A percentile compares a stretch with the other conserved stretches of the same genome.
Evolutionary conservation across 2,113 vertebrate genomes (phyloP).

Genomic region (Menidia beryllina): DNA sequence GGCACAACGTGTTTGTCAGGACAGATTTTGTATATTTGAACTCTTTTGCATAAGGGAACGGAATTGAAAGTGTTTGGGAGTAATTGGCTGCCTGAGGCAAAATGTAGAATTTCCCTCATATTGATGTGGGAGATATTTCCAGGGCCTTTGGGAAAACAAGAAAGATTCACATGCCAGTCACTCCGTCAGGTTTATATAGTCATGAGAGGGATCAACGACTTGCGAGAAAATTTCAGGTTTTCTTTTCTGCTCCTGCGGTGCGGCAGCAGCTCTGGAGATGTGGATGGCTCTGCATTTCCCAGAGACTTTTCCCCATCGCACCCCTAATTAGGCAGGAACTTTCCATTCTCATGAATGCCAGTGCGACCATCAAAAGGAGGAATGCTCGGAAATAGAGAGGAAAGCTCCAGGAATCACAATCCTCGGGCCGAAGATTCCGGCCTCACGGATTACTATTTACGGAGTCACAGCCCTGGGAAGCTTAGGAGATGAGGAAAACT

Average conservation of each 20-base stretch:
- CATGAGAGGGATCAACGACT: conserved; percentile 55
- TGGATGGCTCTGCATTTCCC: conserved; percentile 53
- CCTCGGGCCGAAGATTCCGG: conserved; percentile 60
- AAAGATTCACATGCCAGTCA: conserved; percentile 11
- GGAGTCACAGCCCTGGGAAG: conserved; percentile 63
- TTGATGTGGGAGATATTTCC: conserved; percentile 34
- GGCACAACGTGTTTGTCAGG: no score
- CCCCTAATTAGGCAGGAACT: conserved; percentile 78
- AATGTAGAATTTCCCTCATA: conserved; percentile 15
- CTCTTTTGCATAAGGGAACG: conserved; percentile 9
- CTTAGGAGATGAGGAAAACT: conserved; percentile 62
- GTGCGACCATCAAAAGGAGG: conserved; percentile 68
- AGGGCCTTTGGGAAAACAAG: conserved; percentile 37
- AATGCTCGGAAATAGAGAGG: conserved; percentile 72
- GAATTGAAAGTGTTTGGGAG: conserved; percentile 13
- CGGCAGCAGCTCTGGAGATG: conserved; percentile 45
- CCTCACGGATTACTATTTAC: conserved; percentile 69
- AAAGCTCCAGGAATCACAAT: conserved; percentile 78
- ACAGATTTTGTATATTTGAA: conserved; percentile 35
- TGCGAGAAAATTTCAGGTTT: conserved; percentile 48
- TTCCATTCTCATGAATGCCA: conserved; percentile 74
- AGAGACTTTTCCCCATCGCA: conserved; percentile 62
- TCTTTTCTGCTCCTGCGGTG: conserved; percentile 44
- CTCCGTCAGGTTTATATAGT: conserved; percentile 56
- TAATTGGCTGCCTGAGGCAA: conserved; percentile 43